Base-by-base conservation (phyloP, 2,113 vertebrate genomes). In the rat (Rattus norvegicus) region DNA sequence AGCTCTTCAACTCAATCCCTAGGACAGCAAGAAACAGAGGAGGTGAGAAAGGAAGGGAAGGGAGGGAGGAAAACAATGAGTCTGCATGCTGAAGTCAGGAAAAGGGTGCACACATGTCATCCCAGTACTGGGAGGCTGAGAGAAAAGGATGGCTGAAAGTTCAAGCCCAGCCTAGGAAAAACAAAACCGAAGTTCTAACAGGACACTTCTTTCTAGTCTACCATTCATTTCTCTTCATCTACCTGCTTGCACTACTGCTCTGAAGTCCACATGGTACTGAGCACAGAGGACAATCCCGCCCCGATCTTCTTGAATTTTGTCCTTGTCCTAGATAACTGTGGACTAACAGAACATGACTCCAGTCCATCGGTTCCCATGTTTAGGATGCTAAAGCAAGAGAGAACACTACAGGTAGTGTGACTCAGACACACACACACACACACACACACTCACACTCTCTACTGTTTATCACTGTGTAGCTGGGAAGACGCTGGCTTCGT, bases 401-500 rank as follows among this genome's bases (percentile, higher is more conserved):
- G 61, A 4, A 76, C 20, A 36, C 61, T 2, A 26, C 10, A 65
- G 77, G 54, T 7, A 19, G 5, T 0, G 3, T 0, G 20, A 36
- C 43, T 24, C 80, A 61, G 47, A 52, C 24, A 30, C 43, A 73
- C 14, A 17, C 8, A 52, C n/a, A 43, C 43, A 43, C 43, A 43
- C 43, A 43, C 43, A 43, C 43, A 43, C 43, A 52, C 24, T 26
- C 43, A 73, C 14, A 17, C 8, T 52, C n/a, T 30, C 28, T 12
- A 52, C 65, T 92, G 52, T 52, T 69, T 76, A 14, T n/a, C 47
- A 26, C 19, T 73, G 63, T 65, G 70, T 52, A 75, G 54, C 36
- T 33, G 52, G 19, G 3, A 47, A 88, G 28, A 75, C 73, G 86
- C 16, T 36, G 36, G 75, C 36, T 9, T 65, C 52, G 39, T 47